A percentile compares a stretch with the other conserved stretches of the same genome.
Conservation (phyloP, 2,797 vertebrate species). For the Peromyscus melanophrys region DNA sequence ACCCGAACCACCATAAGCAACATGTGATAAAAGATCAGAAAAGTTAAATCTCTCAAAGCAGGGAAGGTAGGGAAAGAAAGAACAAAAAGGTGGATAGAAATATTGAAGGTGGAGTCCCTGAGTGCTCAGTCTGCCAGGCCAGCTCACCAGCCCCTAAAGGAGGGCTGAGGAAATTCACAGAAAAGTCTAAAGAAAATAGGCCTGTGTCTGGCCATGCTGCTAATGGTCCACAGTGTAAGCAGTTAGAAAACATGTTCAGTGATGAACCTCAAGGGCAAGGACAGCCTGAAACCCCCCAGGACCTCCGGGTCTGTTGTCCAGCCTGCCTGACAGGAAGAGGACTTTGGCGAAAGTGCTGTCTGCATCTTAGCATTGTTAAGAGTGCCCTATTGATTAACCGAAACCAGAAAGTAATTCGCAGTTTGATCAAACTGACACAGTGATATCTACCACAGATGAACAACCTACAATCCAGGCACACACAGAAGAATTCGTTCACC, state of each 20-base stretch:
- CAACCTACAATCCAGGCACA: background rate
- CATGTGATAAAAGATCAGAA: background rate
- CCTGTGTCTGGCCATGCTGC: no score
- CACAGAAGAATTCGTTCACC: background rate
- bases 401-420: background rate
- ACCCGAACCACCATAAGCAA: background rate
- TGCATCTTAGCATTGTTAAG: background rate
- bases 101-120: background rate
- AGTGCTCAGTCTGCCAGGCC: background rate
- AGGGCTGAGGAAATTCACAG: background rate
- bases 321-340: background rate
- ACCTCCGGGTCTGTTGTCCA: background rate
- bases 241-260: background rate
- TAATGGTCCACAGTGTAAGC: background rate
- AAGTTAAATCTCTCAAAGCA: background rate
- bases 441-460: background rate
- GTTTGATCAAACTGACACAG: background rate
- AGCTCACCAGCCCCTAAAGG: background rate
- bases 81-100: background rate
- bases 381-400: background rate
- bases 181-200: background rate
- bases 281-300: background rate
- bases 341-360: background rate
- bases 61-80: background rate
- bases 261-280: background rate